A percentile compares a stretch with the other conserved stretches of the same genome.
These are phyloP conservation scores for Xestia xanthographa DNA, from an alignment of 2,888 invertebrate species.

Conservation along the genomic window DNA sequence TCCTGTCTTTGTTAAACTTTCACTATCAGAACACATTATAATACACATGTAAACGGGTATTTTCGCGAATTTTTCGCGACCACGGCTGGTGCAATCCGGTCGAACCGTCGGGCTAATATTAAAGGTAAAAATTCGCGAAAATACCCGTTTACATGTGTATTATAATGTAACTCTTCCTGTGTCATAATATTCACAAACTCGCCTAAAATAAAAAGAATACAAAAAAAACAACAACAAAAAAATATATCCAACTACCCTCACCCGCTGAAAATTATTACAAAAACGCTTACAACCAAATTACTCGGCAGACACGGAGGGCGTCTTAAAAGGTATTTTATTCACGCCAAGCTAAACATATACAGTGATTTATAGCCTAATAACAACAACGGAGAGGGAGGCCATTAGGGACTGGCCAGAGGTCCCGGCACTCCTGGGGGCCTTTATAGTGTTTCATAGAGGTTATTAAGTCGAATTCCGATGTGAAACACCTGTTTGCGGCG, in stretches of 20 bases:
- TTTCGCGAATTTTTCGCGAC: too few relatives aligned
- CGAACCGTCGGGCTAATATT: too few relatives aligned
- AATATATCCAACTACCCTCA: constrained; percentile 37
- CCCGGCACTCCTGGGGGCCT: constrained; percentile 68
- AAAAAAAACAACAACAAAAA: constrained; percentile 18
- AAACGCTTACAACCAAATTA: constrained; percentile 64
- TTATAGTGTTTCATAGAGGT: constrained; percentile 70
- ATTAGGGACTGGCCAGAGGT: constrained; percentile 72
- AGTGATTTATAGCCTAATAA: constrained; percentile 80
- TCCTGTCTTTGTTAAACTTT: too few relatives aligned
- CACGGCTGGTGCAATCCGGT: too few relatives aligned
- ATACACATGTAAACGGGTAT: too few relatives aligned
- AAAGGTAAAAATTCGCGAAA: too few relatives aligned
- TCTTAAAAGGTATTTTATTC: constrained; percentile 69
- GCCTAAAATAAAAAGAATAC: background rate
- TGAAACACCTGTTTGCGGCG: constrained; percentile 64
- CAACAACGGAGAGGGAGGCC: constrained; percentile 69
- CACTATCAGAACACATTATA: too few relatives aligned
- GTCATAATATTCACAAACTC: background rate
- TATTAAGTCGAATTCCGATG: constrained; percentile 70
- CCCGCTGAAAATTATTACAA: constrained; percentile 59
- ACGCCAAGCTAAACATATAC: constrained; percentile 69
- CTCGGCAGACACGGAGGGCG: constrained; percentile 52
- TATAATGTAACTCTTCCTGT: background rate
- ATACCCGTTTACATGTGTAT: too few relatives aligned